A percentile compares a stretch with the other conserved stretches of the same genome.
These are phyloP conservation scores for Stegophylla sp. DNA, from an alignment of 2,888 invertebrate species.

Conservation along the genomic window DNA sequence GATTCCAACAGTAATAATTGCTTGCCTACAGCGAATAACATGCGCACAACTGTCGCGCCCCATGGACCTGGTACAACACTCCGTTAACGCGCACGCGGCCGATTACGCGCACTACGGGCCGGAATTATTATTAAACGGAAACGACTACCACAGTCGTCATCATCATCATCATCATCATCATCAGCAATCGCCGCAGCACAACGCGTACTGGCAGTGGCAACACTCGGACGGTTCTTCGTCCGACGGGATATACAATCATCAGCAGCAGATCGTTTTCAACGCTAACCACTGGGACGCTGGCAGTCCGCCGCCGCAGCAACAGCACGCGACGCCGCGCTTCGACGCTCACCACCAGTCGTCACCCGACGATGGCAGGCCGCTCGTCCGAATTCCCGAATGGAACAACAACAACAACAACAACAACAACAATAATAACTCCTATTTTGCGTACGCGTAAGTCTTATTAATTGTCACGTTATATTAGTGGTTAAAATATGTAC, in stretches of 20 bases:
- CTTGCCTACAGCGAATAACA: too few relatives aligned
- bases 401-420: too few relatives aligned
- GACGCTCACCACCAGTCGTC: not conserved
- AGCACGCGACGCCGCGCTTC: not conserved
- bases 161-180: too few relatives aligned
- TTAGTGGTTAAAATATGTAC: too few relatives aligned
- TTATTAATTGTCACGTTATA: too few relatives aligned
- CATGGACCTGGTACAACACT: conserved; percentile 42
- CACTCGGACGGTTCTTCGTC: conserved; percentile 43
- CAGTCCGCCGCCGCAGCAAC: not conserved
- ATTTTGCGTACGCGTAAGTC: not conserved
- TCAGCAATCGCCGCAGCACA: conserved; percentile 3
- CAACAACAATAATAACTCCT: too few relatives aligned
- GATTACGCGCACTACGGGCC: not conserved
- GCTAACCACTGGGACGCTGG: not conserved
- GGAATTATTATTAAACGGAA: not conserved
- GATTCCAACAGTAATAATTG: too few relatives aligned
- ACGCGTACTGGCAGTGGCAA: conserved; percentile 44
- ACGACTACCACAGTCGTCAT: not conserved
- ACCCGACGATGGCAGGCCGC: not conserved
- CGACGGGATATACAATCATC: not conserved
- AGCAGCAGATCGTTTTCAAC: not conserved
- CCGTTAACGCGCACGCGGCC: not conserved
- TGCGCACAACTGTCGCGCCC: not conserved
- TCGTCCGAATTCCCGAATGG: not conserved